A percentile compares a stretch with the other conserved stretches of the same genome.
phyloP scores from a whole-genome alignment of 1,140 invertebrate genomes.

The Belonocnema kinseyi region DNA sequence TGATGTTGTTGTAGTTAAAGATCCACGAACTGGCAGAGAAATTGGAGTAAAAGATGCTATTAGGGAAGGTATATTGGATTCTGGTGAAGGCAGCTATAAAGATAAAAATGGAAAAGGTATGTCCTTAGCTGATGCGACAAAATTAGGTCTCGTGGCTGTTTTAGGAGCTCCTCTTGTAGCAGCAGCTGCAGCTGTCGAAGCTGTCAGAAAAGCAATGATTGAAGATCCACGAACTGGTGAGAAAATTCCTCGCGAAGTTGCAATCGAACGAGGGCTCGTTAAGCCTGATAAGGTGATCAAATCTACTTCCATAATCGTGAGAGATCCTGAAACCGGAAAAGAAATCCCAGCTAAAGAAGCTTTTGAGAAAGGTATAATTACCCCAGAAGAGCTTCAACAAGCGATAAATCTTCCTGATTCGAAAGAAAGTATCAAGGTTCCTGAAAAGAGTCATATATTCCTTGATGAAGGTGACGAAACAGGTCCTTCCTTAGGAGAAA shows the following conservation, averaged over 20 bases:
- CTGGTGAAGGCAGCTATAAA: constrained; percentile 83
- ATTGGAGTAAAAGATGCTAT: constrained; percentile 87
- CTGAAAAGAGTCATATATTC: constrained; percentile 10
- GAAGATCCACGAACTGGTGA: constrained; percentile 87
- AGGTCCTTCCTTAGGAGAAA: constrained; percentile 75
- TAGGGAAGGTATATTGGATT: constrained; percentile 84
- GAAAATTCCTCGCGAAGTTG: constrained; percentile 86
- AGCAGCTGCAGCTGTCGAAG: constrained; percentile 76
- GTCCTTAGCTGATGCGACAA: constrained; percentile 84
- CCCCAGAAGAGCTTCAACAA: constrained; percentile 65
- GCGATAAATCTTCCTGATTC: constrained; percentile 54
- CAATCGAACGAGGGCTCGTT: constrained; percentile 86
- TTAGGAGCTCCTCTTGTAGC: constrained; percentile 83
- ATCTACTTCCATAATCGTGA: constrained; percentile 57
- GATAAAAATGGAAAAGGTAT: constrained; percentile 81
- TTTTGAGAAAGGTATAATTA: constrained; percentile 71
- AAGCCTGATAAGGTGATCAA: constrained; percentile 64
- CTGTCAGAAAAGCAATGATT: constrained; percentile 80
- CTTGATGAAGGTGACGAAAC: constrained; percentile 46
- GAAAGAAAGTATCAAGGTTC: constrained; percentile 63
- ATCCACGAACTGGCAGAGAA: constrained; percentile 83
- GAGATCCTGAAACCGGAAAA: constrained; percentile 75
- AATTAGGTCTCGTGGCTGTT: constrained; percentile 83
- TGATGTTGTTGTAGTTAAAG: constrained; percentile 84
- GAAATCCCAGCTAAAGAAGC: constrained; percentile 76